phyloP scores from a whole-genome alignment of 2,113 vertebrate species.

The Epinephelus lanceolatus region DNA sequence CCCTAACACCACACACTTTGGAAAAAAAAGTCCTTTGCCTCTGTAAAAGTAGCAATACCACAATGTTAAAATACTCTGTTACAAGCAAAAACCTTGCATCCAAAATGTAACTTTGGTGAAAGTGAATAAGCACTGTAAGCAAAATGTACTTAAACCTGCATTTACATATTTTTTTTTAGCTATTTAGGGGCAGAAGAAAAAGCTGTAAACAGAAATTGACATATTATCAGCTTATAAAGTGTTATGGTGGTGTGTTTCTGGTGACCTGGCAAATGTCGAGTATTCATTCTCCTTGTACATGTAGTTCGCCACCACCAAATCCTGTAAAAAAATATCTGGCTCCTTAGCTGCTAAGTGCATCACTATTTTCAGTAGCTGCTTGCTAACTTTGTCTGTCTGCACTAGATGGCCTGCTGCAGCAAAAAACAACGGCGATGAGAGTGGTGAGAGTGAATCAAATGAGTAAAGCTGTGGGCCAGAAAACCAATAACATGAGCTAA shows the following conservation, averaged over 20 bases:
- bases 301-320: too few relatives aligned
- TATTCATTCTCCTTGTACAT: neutral
- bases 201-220: too few relatives aligned
- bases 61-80: too few relatives aligned
- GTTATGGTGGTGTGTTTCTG: neutral
- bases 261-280: neutral
- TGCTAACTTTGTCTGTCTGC: too few relatives aligned
- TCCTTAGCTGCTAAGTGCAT: too few relatives aligned
- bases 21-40: too few relatives aligned
- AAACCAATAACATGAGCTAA: neutral
- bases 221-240: neutral
- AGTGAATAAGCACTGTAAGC: neutral
- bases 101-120: neutral
- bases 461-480: neutral
- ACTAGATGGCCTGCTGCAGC: neutral
- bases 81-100: neutral
- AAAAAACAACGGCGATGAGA: neutral
- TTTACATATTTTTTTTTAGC: neutral
- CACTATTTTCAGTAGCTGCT: too few relatives aligned
- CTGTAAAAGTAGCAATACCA: neutral
- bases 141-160: neutral
- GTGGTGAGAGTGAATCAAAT: neutral
- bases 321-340: too few relatives aligned
- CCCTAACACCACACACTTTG: too few relatives aligned
- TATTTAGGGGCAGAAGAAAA: neutral